These are phyloP conservation scores for Toxonevra muliebris DNA, from an alignment of 2,888 invertebrate species.

Conservation along the genomic window DNA sequence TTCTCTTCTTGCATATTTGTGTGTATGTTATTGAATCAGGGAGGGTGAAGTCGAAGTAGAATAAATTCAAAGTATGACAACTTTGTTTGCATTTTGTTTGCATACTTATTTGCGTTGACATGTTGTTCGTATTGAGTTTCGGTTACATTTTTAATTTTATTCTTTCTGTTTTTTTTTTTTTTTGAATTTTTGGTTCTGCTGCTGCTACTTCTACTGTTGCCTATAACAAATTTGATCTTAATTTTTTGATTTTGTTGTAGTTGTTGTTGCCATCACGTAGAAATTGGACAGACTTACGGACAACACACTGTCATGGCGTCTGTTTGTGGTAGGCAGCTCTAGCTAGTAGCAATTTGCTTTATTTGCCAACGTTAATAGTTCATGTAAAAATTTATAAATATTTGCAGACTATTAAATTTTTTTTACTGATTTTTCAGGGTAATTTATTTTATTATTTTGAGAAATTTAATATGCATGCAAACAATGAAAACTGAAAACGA, in stretches of 20 bases:
- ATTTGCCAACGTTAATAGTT: constrained; percentile 57
- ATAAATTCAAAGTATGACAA: too few species aligned
- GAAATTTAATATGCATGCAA: constrained; percentile 33
- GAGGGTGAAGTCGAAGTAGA: too few species aligned
- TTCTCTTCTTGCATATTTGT: too few species aligned
- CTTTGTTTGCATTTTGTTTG: neutral
- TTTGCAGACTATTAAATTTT: constrained; percentile 61
- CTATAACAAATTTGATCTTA: too few species aligned
- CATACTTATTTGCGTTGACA: constrained; percentile 1
- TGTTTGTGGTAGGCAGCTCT: constrained; percentile 2
- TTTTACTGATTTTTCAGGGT: constrained; percentile 40
- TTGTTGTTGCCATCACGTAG: constrained; percentile 14
- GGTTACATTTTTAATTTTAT: neutral
- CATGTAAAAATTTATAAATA: constrained; percentile 65
- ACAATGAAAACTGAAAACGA: constrained; percentile 14
- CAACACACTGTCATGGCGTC: constrained; percentile 9
- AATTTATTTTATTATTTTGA: constrained; percentile 23
- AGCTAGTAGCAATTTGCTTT: constrained; percentile 15
- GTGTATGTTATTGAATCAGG: too few species aligned
- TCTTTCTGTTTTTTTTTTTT: constrained; percentile 2
- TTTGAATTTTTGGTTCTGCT: neutral
- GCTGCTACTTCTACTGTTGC: neutral
- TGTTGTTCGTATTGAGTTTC: neutral
- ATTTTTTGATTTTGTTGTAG: neutral
- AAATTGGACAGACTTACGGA: neutral